Evolutionary conservation across 2,888 invertebrate genomes (phyloP).

Genomic region (Neoitamus cyanurus): DNA sequence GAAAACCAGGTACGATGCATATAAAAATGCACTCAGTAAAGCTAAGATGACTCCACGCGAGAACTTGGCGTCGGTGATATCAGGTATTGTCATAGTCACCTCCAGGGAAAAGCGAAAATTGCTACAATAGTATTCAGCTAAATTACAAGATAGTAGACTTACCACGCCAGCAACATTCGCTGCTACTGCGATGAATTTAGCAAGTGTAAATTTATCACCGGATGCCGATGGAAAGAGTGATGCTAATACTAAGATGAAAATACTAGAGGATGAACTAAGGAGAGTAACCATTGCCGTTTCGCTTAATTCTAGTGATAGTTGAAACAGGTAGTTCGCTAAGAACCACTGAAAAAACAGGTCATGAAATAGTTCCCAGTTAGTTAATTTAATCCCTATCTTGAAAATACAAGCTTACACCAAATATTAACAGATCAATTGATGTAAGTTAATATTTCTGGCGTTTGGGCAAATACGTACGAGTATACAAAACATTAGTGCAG

Average conservation of each 20-base stretch:
- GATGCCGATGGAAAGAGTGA: constrained; percentile 86
- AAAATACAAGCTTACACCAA: background rate
- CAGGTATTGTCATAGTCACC: constrained; percentile 83
- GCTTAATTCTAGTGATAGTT: constrained; percentile 85
- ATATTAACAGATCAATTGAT: background rate
- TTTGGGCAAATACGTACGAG: constrained; percentile 73
- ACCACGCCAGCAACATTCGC: constrained; percentile 84
- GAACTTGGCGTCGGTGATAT: constrained; percentile 76
- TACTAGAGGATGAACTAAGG: constrained; percentile 87
- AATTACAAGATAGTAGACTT: constrained; percentile 62
- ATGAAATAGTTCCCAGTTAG: background rate
- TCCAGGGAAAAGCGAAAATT: constrained; percentile 61
- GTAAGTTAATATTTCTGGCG: background rate
- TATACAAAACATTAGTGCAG: constrained; percentile 86
- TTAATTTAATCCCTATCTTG: background rate
- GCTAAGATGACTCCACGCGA: constrained; percentile 84
- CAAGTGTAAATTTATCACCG: constrained; percentile 85
- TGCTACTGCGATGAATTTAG: constrained; percentile 84
- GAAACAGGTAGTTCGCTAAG: constrained; percentile 91
- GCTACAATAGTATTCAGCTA: background rate
- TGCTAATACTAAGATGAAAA: constrained; percentile 89
- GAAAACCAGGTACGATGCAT: constrained; percentile 90
- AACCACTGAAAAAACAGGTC: constrained; percentile 82
- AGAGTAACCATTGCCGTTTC: constrained; percentile 89
- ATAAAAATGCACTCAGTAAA: constrained; percentile 87